Evolutionary conservation across 2,797 vertebrate species (phyloP).

Genomic region (Apogon talboti): DNA sequence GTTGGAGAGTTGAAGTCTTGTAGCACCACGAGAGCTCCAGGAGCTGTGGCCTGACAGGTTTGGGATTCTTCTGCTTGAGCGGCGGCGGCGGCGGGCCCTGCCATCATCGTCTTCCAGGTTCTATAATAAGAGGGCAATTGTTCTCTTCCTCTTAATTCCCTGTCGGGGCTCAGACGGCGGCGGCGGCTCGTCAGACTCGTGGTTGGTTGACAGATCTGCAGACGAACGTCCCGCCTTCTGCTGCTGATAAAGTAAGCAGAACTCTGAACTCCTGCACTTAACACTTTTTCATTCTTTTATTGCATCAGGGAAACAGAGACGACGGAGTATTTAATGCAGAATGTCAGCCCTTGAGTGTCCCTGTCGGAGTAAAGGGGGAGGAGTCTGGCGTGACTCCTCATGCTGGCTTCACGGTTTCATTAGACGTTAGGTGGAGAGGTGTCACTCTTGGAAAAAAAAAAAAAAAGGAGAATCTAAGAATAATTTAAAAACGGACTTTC

Average conservation of each 20-base stretch:
- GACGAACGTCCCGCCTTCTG: slow-evolving; percentile 25
- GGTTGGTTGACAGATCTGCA: slow-evolving; percentile 44
- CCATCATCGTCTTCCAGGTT: slow-evolving; percentile 39
- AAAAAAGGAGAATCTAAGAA: slow-evolving; percentile 15
- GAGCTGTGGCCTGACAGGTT: slow-evolving; percentile 35
- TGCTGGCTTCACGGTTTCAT: slow-evolving; percentile 86
- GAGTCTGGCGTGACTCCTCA: slow-evolving; percentile 78
- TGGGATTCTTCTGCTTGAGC: slow-evolving; percentile 42
- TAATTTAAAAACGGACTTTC: slow-evolving; percentile 43
- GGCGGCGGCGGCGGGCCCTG: slow-evolving; percentile 18
- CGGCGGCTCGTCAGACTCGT: slow-evolving; percentile 55
- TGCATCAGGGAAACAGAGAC: slow-evolving; percentile 91
- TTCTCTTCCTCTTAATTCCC: slow-evolving; percentile 19
- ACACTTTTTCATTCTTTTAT: slow-evolving; percentile 77
- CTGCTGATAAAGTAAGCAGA: slow-evolving; percentile 42
- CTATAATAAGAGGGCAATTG: slow-evolving; percentile 53
- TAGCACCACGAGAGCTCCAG: slow-evolving; percentile 32
- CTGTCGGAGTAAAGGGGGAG: slow-evolving; percentile 89
- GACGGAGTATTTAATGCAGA: slow-evolving; percentile 69
- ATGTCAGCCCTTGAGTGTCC: slow-evolving; percentile 99
- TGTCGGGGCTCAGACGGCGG: background rate
- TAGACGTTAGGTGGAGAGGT: slow-evolving; percentile 44
- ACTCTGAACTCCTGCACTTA: slow-evolving; percentile 82
- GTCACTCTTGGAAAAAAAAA: slow-evolving; percentile 38
- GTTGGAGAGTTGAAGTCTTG: slow-evolving; percentile 32